Conservation (phyloP, 2,797 vertebrate genomes). For the Hafferia zeledoni region DNA sequence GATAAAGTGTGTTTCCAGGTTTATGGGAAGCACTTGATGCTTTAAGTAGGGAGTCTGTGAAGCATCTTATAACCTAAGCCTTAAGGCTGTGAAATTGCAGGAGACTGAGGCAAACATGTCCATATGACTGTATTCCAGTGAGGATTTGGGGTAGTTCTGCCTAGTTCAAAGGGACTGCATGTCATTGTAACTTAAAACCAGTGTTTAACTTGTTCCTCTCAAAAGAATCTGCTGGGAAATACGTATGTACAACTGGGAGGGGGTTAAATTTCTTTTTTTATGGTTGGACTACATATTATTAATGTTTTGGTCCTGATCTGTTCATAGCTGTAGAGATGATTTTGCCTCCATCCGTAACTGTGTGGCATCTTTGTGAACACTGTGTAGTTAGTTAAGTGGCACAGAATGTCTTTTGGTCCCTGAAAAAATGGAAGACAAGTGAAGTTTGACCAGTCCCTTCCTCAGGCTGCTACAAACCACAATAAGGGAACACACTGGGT, state of each 20-base stretch:
- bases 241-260: not conserved
- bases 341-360: not conserved
- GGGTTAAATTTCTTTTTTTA: not conserved
- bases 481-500: not conserved
- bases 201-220: not conserved
- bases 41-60: not conserved
- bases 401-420: not conserved
- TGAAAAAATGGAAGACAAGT: not conserved
- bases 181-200: not conserved
- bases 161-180: not conserved
- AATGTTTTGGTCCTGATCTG: not conserved
- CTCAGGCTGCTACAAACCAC: not conserved
- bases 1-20: not conserved
- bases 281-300: not conserved
- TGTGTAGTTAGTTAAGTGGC: not conserved
- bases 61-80: not conserved
- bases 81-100: not conserved
- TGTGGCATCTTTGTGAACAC: not conserved
- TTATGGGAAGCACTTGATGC: not conserved
- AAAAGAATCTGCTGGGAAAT: not conserved
- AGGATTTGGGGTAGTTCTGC: not conserved
- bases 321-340: not conserved
- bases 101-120: not conserved
- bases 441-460: not conserved
- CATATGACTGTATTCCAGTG: not conserved